phyloP scores from a whole-genome alignment of 2,113 vertebrate species.

The Phrynocephalus versicolor region DNA sequence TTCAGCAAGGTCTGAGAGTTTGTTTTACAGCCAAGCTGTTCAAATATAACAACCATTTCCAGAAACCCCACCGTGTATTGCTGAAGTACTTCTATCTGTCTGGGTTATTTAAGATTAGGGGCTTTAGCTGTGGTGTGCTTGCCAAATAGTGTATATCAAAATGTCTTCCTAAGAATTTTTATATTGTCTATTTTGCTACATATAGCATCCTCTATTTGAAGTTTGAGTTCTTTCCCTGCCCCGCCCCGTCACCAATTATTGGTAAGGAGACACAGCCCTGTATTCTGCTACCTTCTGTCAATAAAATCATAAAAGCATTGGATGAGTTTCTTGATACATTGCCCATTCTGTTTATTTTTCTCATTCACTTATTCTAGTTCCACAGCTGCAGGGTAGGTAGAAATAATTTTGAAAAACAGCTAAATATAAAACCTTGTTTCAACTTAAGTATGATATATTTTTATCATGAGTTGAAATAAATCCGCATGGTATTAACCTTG shows the following conservation, averaged over 20 bases:
- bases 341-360: neutral
- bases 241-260: neutral
- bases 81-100: conserved; percentile 6
- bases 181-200: neutral
- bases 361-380: neutral
- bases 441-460: too few relatives aligned
- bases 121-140: conserved; percentile 2
- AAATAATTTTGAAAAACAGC: neutral
- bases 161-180: neutral
- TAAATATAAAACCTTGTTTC: neutral
- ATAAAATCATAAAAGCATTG: neutral
- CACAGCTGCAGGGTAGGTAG: neutral
- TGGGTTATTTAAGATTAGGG: conserved; percentile 26
- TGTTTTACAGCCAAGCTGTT: conserved; percentile 1
- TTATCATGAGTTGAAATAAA: neutral
- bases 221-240: neutral
- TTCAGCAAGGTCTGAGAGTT: neutral
- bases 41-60: conserved; percentile 15
- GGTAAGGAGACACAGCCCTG: neutral
- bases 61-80: conserved; percentile 3
- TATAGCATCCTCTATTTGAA: neutral
- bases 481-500: neutral
- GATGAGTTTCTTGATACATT: neutral
- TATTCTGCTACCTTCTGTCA: neutral
- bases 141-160: conserved; percentile 10